These are phyloP conservation scores for Astropecten irregularis DNA, from an alignment of 53 echinoderm and acorn worm genomes.

Conservation along the genomic window DNA sequence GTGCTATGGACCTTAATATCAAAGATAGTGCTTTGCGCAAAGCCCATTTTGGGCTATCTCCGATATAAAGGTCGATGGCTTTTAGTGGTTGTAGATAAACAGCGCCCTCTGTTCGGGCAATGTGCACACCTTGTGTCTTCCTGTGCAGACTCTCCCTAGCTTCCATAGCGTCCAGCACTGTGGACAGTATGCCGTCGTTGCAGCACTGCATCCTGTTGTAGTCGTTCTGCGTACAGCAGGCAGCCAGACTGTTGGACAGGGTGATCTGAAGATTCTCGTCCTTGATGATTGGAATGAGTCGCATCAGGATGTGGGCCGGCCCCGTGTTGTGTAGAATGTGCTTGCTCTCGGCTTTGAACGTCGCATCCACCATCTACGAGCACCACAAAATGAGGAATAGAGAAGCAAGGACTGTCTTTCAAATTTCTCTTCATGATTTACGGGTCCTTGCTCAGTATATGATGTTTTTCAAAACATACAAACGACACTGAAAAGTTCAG, in stretches of 20 bases:
- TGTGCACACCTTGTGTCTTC: constrained; percentile 82
- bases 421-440: too few species aligned
- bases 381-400: too few species aligned
- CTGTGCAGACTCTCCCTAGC: constrained; percentile 74
- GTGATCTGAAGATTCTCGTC: constrained; percentile 68
- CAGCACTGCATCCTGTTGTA: constrained; percentile 98
- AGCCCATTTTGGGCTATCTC: too few species aligned
- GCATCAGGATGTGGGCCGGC: constrained; percentile 77
- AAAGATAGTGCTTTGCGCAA: too few species aligned
- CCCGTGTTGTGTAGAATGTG: constrained; percentile 87
- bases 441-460: too few species aligned
- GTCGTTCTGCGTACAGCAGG: constrained; percentile 68
- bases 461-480: too few species aligned
- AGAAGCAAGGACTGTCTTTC: too few species aligned
- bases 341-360: constrained; percentile 75
- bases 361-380: constrained; percentile 82
- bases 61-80: too few species aligned
- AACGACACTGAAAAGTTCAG: too few species aligned
- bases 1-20: too few species aligned
- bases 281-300: constrained; percentile 72
- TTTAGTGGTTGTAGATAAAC: too few species aligned
- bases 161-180: constrained; percentile 80
- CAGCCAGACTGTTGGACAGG: constrained; percentile 45
- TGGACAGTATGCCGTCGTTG: constrained; percentile 80
- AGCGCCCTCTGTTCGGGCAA: too few species aligned